phyloP scores from a whole-genome alignment of 1,140 invertebrate species.

The Penaeus vannamei region DNA sequence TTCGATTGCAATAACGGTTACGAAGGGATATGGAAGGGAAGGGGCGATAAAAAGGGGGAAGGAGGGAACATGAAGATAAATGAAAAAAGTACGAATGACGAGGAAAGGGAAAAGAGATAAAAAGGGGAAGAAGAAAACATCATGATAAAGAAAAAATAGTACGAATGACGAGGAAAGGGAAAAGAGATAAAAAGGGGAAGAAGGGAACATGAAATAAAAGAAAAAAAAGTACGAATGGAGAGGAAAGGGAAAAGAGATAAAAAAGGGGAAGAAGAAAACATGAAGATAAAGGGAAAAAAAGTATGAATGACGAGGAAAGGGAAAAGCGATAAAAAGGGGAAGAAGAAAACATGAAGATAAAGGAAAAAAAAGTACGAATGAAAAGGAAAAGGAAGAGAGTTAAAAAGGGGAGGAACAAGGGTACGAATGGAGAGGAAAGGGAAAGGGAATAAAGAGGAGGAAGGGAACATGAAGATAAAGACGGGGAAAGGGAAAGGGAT shows the following conservation, averaged over 20 bases:
- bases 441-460: background rate
- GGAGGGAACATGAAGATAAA: background rate
- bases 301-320: constrained; percentile 12
- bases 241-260: background rate
- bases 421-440: constrained; percentile 9
- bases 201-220: background rate
- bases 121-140: background rate
- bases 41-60: background rate
- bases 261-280: background rate
- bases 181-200: background rate
- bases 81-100: background rate
- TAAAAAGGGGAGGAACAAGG: background rate
- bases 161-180: background rate
- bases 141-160: no score
- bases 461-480: constrained; percentile 2
- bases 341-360: background rate
- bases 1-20: background rate
- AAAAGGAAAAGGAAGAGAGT: background rate
- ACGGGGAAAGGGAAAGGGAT: background rate
- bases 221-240: background rate
- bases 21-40: constrained; percentile 22
- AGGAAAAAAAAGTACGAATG: background rate
- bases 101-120: background rate
- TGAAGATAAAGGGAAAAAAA: constrained; percentile 20
- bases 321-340: constrained; percentile 29